These are phyloP conservation scores for Condylostylus longicornis DNA, from an alignment of 1,140 invertebrate species.

Conservation along the genomic window DNA sequence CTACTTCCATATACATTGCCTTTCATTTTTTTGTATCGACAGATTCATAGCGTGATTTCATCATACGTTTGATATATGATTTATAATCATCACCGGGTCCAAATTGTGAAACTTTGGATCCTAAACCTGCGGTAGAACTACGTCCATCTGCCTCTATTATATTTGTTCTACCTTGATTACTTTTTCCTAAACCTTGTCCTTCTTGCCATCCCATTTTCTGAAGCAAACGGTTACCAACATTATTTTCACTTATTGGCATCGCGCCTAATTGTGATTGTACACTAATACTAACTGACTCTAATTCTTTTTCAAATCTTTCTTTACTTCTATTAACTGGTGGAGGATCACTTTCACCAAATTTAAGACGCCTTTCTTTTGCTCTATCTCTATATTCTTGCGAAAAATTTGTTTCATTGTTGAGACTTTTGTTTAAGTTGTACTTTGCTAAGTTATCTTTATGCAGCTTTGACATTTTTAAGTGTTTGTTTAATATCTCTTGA, in stretches of 20 bases:
- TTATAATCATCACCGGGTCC: constrained; percentile 69
- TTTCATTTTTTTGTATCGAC: constrained; percentile 5
- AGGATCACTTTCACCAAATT: constrained; percentile 76
- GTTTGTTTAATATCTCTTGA: constrained; percentile 74
- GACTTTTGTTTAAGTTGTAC: constrained; percentile 19
- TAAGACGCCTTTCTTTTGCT: constrained; percentile 85
- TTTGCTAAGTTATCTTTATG: constrained; percentile 86
- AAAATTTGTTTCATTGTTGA: constrained; percentile 4
- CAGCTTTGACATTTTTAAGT: constrained; percentile 83
- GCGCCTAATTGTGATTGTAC: constrained; percentile 17
- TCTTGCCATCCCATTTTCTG: constrained; percentile 99
- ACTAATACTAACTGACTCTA: constrained; percentile 16
- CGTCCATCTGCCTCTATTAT: constrained; percentile 55
- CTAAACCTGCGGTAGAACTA: constrained; percentile 52
- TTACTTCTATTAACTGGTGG: constrained; percentile 56
- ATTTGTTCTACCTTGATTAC: constrained; percentile 82
- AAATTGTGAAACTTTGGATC: constrained; percentile 47
- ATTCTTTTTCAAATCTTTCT: constrained; percentile 45
- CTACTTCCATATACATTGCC: too few species aligned
- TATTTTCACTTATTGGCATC: constrained; percentile 60
- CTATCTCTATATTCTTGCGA: constrained; percentile 63
- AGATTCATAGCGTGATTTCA: constrained; percentile 63
- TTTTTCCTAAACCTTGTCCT: constrained; percentile 84
- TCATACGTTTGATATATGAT: constrained; percentile 78
- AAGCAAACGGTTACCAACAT: constrained; percentile 82